phyloP scores from a whole-genome alignment of 2,888 invertebrate genomes.

The Mimas tiliae region DNA sequence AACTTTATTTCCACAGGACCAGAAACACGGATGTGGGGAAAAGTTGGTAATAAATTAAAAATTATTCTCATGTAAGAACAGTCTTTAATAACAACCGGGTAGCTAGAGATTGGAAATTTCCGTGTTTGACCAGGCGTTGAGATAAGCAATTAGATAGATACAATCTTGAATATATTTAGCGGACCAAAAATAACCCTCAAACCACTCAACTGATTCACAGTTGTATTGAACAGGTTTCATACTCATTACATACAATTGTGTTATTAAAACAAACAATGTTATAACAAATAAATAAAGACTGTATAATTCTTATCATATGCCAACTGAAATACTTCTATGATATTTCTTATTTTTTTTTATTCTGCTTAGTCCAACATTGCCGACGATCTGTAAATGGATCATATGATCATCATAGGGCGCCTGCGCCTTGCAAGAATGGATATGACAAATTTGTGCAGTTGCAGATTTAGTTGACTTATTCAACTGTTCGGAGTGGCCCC shows the following conservation, averaged over 20 bases:
- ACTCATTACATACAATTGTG: background rate
- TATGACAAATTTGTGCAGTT: no score
- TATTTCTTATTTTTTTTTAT: no score
- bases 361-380: no score
- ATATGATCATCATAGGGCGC: no score
- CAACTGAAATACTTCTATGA: background rate
- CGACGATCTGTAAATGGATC: no score
- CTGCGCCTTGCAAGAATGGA: no score
- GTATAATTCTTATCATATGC: background rate
- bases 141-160: constrained; percentile 50
- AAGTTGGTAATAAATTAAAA: constrained; percentile 15
- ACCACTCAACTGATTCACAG: constrained; percentile 17
- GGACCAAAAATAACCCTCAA: constrained; percentile 22
- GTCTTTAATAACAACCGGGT: constrained; percentile 8
- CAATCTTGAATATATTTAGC: constrained; percentile 43
- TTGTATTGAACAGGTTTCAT: background rate
- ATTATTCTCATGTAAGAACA: constrained; percentile 19
- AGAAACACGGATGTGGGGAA: background rate
- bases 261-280: background rate
- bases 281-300: background rate
- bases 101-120: constrained; percentile 37
- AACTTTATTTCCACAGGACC: background rate
- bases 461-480: no score
- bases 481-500: no score
- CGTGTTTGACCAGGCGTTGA: constrained; percentile 37